Percentiles rank a stretch among this genome's conserved stretches.
Conservation (phyloP, 1,140 invertebrate species). For the Microplitis mediator region DNA sequence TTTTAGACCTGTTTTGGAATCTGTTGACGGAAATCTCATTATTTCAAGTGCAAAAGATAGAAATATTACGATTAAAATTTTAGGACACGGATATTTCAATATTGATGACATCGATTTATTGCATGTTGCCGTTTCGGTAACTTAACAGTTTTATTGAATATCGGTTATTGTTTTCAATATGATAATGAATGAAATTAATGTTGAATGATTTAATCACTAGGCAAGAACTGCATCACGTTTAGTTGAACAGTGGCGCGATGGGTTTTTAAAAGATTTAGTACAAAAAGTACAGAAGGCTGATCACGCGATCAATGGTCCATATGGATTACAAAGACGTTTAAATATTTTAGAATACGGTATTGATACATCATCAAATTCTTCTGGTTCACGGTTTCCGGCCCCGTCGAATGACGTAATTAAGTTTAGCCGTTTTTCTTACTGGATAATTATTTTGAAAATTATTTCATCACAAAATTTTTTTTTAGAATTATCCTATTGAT, state of each 20-base stretch:
- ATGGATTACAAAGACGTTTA: constrained; percentile 56
- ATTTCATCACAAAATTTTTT: constrained; percentile 14
- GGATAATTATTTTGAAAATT: background rate
- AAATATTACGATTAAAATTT: constrained; percentile 69
- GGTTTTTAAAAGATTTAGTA: constrained; percentile 49
- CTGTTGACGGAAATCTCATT: constrained; percentile 69
- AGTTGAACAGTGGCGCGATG: constrained; percentile 55
- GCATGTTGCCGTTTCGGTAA: constrained; percentile 61
- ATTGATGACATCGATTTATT: constrained; percentile 67
- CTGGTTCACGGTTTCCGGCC: constrained; percentile 1
- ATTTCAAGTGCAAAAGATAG: constrained; percentile 68
- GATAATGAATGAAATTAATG: background rate
- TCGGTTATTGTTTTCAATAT: constrained; percentile 1
- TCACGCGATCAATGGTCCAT: constrained; percentile 48
- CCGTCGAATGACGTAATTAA: constrained; percentile 1
- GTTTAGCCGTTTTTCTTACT: too few relatives aligned
- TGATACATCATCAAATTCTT: constrained; percentile 32
- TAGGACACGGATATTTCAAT: constrained; percentile 67
- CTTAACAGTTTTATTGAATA: constrained; percentile 22
- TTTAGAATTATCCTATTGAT: background rate
- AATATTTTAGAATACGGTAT: constrained; percentile 39
- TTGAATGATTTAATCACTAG: constrained; percentile 35
- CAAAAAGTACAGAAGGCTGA: constrained; percentile 43
- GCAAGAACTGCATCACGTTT: constrained; percentile 52
- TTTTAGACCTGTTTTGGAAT: constrained; percentile 67